Conservation (phyloP, 2,888 invertebrate species). For the Arrhopalites spinosus region DNA sequence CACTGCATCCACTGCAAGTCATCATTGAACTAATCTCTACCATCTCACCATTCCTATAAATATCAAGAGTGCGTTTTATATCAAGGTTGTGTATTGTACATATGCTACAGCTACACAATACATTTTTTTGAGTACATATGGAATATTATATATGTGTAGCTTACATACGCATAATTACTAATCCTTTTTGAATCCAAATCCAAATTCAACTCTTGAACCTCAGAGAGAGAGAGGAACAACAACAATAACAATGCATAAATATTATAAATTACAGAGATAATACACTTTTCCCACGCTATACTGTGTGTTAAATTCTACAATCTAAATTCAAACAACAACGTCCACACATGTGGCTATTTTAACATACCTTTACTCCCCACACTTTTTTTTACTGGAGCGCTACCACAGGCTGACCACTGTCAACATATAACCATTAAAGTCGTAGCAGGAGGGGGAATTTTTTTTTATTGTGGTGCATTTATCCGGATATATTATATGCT, state of each 20-base stretch:
- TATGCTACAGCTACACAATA: too few relatives aligned
- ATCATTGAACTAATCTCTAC: too few relatives aligned
- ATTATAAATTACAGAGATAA: constrained; percentile 29
- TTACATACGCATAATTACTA: constrained; percentile 8
- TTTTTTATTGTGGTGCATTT: too few relatives aligned
- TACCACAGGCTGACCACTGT: background rate
- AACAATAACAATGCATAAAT: constrained; percentile 31
- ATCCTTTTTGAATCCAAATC: constrained; percentile 6
- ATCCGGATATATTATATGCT: too few relatives aligned
- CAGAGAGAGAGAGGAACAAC: background rate
- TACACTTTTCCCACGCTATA: constrained; percentile 35
- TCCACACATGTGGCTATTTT: constrained; percentile 2
- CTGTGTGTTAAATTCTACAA: background rate
- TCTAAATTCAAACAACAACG: background rate
- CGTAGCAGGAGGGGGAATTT: background rate
- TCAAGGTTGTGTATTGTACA: too few relatives aligned
- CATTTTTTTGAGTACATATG: background rate
- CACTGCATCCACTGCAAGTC: too few relatives aligned
- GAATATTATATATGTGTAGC: background rate
- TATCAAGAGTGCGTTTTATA: too few relatives aligned
- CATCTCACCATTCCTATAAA: too few relatives aligned
- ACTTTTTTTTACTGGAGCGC: too few relatives aligned
- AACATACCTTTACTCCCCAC: background rate
- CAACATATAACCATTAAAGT: background rate
- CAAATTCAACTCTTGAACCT: constrained; percentile 2